Conservation (phyloP, 2,113 vertebrate species). For the Hippocampus mohnikei region DNA sequence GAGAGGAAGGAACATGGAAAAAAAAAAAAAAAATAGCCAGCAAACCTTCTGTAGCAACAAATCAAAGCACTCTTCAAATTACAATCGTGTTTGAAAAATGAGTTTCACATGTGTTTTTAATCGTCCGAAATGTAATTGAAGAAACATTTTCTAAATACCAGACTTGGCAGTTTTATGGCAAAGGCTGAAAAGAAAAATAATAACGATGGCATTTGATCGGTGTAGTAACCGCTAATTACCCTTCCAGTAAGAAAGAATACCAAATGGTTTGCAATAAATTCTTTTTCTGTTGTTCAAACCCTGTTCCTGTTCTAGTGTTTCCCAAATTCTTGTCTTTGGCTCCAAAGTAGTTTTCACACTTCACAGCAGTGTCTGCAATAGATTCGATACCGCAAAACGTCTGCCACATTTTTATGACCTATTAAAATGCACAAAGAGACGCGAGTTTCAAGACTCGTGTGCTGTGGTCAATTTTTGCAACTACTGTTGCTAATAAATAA, state of each 20-base stretch:
- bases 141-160: slow-evolving; percentile 50
- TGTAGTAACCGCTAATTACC: slow-evolving; percentile 7
- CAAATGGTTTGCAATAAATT: neutral
- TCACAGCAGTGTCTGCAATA: neutral
- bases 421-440: neutral
- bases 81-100: slow-evolving; percentile 33
- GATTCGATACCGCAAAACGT: neutral
- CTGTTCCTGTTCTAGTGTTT: neutral
- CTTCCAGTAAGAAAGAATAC: slow-evolving; percentile 1
- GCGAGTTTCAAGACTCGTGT: neutral
- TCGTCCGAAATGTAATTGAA: slow-evolving; percentile 57
- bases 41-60: slow-evolving; percentile 34
- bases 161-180: slow-evolving; percentile 31
- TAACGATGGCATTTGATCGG: slow-evolving; percentile 30
- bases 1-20: slow-evolving; percentile 22
- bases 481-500: neutral
- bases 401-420: neutral
- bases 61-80: slow-evolving; percentile 49
- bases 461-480: neutral
- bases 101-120: slow-evolving; percentile 60
- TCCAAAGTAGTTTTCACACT: neutral
- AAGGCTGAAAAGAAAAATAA: slow-evolving; percentile 36
- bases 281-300: slow-evolving; percentile 2
- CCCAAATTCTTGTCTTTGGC: neutral
- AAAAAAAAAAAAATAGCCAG: slow-evolving; percentile 7